A percentile compares a stretch with the other conserved stretches of the same genome.
These are phyloP conservation scores for Potamilus streckersoni DNA, from an alignment of 1,140 invertebrate species.

Conservation along the genomic window DNA sequence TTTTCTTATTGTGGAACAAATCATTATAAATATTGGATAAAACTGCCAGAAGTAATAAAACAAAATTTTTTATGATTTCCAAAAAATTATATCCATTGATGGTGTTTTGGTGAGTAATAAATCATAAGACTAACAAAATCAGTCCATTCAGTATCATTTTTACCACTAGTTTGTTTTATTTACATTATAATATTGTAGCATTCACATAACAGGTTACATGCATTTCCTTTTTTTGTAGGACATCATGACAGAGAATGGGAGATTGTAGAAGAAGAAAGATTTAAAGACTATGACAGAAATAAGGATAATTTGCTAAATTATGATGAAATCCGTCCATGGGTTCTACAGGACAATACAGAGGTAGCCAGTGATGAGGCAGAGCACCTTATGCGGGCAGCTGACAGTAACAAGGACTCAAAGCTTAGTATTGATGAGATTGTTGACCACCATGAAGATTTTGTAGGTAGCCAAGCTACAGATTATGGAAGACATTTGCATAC, in stretches of 20 bases:
- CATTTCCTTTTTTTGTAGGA: constrained; percentile 55
- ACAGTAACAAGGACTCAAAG: constrained; percentile 87
- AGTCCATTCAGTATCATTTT: no score
- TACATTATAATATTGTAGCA: not conserved
- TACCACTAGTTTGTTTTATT: no score
- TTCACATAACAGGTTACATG: no score
- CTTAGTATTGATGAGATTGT: constrained; percentile 89
- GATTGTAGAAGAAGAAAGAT: constrained; percentile 88
- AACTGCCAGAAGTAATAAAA: no score
- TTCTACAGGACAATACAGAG: constrained; percentile 91
- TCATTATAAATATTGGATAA: no score
- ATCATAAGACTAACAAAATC: no score
- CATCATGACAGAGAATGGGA: constrained; percentile 86
- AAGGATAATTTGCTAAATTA: constrained; percentile 84
- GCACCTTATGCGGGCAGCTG: constrained; percentile 90
- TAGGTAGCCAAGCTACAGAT: constrained; percentile 96
- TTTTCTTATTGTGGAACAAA: no score
- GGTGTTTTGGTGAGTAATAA: no score
- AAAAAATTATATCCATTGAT: no score
- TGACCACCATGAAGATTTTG: constrained; percentile 90
- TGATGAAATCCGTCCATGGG: constrained; percentile 88
- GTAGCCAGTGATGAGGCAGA: constrained; percentile 91
- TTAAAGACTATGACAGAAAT: constrained; percentile 91
- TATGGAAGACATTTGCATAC: constrained; percentile 88
- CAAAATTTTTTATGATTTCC: no score